Base-by-base conservation (phyloP, 2,113 vertebrate genomes). In the Mobula birostris region DNA sequence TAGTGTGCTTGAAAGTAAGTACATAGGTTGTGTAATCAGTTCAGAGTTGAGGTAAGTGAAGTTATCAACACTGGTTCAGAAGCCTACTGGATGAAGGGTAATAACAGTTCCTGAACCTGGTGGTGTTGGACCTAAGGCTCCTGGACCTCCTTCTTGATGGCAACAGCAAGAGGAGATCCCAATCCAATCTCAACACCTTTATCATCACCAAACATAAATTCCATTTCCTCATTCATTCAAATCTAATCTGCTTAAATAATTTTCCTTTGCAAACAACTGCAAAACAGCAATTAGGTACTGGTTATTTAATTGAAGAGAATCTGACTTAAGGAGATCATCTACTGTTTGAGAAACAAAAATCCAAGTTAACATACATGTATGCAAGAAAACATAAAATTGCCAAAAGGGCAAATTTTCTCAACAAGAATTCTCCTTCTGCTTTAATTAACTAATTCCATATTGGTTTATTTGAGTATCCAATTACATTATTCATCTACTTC, bases 251-350 rank as follows among this genome's bases (percentile, higher is more conserved):
- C 27, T 27, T 85, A 27, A 85, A 58, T 48, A 7, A 58, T 58
- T 56, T 85, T 83, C 36, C 82, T 29, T 85, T 85, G 27, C 82
- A 56, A 8, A 2, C 2, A 85, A 27, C 27, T 85, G 82, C 40
- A 85, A 85, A 85, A 58, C 48, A 27, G 40, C 27, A 85, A 85
- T 85, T 85, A 85, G 21, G 82, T 2, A 24, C 82, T 27, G 82
- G 27, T 85, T 58, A 12, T 85, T 85, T 85, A 85, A 85, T 85
- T 85, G 48, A 85, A 85, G 48, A 27, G 48, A 85, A 11, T 85
- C 40, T 85, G 82, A 36, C 48, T 27, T 27, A 85, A 85, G 21
- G 82, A 85, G 48, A 82, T 21, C 40, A 21, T 56, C 24, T 58
- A 0, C 21, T 85, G 48, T 85, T 85, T 85, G 82, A 85, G 82